Base-by-base conservation (phyloP, 2,797 vertebrate genomes). In the Paramormyrops hopkinsi region DNA sequence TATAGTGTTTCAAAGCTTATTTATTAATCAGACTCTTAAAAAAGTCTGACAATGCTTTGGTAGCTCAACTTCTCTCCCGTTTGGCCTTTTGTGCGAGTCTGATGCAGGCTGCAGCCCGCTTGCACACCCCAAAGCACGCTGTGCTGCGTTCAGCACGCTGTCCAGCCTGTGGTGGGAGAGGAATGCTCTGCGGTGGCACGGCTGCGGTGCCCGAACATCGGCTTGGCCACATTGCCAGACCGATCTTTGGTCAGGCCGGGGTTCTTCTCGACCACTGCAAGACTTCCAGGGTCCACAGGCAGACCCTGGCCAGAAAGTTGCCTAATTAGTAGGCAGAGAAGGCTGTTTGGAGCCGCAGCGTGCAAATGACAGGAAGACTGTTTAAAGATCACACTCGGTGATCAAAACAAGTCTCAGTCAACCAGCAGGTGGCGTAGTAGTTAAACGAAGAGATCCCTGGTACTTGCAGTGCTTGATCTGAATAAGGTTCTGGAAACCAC, bases 1-100 rank as follows among this genome's bases (percentile, higher is more conserved):
- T 82, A 46, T 82, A n/a, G 76, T 82, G 76, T 82, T 73, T 73
- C 65, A 37, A 73, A 73, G 37, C 41, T 82, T 82, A 82, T 82
- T 82, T 82, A 82, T 82, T 82, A 82, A 82, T 46, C 76, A 41
- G 41, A 82, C 41, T 82, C 76, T 82, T 82, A 46, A 82, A 82
- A 82, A 82, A 82, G 76, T 82, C 37, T 46, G 65, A 73, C 65
- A 29, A 12, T 73, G 65, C 65, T 73, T 73, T 37, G 65, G 33
- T 37, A 6, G 65, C 65, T 65, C 62, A 65, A 12, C 22, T 73
- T 56, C 84, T 17, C 46, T 86, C 50, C 46, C 50, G 11, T 85
- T 33, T 54, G 29, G 84, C 84, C 29, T 86, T 86, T 33, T 50
- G 48, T 25, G 29, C 12, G 8, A 85, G 82, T 51, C 9, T 48